phyloP scores from a whole-genome alignment of 1,140 invertebrate genomes.

The Parasteatoda tepidariorum region DNA sequence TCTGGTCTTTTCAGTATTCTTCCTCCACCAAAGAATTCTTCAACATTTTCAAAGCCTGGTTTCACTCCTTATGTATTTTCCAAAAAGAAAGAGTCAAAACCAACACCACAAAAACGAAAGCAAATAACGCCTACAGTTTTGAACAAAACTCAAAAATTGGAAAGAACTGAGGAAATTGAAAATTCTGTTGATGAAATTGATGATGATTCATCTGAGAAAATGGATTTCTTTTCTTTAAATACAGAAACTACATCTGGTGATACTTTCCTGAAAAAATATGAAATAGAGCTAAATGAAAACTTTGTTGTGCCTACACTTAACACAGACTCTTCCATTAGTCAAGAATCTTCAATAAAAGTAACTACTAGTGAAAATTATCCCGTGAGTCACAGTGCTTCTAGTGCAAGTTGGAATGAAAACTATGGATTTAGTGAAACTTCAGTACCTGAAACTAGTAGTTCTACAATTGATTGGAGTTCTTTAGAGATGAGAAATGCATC shows the following conservation, averaged over 20 bases:
- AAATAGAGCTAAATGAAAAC: neutral
- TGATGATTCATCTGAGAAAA: neutral
- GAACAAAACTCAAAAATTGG: neutral
- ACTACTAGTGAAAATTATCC: too few species aligned
- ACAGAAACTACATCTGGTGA: neutral
- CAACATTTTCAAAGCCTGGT: neutral
- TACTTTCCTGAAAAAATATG: neutral
- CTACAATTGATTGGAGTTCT: too few species aligned
- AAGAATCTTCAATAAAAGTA: neutral
- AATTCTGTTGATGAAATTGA: neutral
- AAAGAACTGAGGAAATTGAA: neutral
- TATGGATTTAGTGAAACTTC: too few species aligned
- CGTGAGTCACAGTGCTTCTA: too few species aligned
- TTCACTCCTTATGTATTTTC: slow-evolving; percentile 31
- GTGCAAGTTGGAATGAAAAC: neutral
- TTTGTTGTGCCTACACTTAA: neutral
- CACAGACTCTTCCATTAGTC: neutral
- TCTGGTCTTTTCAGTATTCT: slow-evolving; percentile 35
- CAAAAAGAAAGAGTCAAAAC: slow-evolving; percentile 7
- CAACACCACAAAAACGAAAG: neutral
- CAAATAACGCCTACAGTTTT: neutral
- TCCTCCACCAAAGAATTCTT: slow-evolving; percentile 27
- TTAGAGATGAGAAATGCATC: too few species aligned
- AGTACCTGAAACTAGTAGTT: too few species aligned
- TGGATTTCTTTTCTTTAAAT: slow-evolving; percentile 37